Percentiles rank a stretch among this genome's conserved stretches.
phyloP scores from a whole-genome alignment of 2,888 invertebrate genomes.

The Plutella xylostella region DNA sequence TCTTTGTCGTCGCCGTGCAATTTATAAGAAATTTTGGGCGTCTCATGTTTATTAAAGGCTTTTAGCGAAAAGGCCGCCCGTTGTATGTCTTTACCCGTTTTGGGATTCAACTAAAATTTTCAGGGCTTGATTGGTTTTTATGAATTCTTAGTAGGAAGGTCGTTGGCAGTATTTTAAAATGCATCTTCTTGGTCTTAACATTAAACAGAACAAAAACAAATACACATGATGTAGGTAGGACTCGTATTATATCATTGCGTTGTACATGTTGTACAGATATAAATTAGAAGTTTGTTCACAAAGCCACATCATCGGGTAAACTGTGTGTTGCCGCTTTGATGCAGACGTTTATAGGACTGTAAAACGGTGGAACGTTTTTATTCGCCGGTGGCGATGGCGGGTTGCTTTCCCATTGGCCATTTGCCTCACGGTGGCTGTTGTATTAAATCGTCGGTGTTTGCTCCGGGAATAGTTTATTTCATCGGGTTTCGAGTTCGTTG shows the following conservation, averaged over 20 bases:
- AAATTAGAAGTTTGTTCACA: slow-evolving; percentile 15
- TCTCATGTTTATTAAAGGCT: slow-evolving; percentile 30
- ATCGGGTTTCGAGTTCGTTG: slow-evolving; percentile 36
- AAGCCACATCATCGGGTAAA: slow-evolving; percentile 18
- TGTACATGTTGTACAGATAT: no score
- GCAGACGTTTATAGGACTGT: slow-evolving; percentile 38
- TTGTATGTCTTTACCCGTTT: slow-evolving; percentile 23
- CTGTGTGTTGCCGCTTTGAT: slow-evolving; percentile 27
- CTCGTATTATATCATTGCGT: no score
- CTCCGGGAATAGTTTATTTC: slow-evolving; percentile 41
- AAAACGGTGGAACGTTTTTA: slow-evolving; percentile 41
- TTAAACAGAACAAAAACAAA: slow-evolving; percentile 3
- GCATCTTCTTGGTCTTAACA: not conserved
- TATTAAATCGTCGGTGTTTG: slow-evolving; percentile 32
- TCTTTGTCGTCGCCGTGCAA: slow-evolving; percentile 26
- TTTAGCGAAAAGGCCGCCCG: slow-evolving; percentile 20
- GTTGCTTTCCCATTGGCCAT: slow-evolving; percentile 24
- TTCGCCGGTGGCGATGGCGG: slow-evolving; percentile 21
- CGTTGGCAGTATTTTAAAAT: not conserved
- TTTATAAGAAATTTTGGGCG: slow-evolving; percentile 27
- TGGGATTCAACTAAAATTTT: slow-evolving; percentile 15
- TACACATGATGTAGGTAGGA: not conserved
- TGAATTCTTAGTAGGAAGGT: not conserved
- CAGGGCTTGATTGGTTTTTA: not conserved
- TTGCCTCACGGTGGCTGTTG: slow-evolving; percentile 24